These are phyloP conservation scores for Arothron firmamentum DNA, from an alignment of 2,113 vertebrate genomes.

Conservation along the genomic window DNA sequence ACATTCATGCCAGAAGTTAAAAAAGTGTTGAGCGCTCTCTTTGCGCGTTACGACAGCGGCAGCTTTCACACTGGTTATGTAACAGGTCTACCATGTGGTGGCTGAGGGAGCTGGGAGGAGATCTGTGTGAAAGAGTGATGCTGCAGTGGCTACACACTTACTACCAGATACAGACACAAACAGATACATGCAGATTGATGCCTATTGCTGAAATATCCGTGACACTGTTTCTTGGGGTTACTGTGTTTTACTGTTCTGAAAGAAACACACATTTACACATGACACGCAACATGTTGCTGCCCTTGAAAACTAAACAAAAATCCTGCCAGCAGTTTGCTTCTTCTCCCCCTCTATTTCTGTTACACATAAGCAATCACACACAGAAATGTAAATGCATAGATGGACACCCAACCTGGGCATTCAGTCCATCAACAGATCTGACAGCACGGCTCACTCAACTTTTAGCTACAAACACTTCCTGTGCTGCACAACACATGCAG, in stretches of 20 bases:
- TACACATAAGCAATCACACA: neutral
- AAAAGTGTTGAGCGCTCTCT: constrained; percentile 1
- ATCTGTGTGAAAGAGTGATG: constrained; percentile 25
- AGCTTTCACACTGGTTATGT: constrained; percentile 48
- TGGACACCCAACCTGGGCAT: neutral
- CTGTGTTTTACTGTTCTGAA: neutral
- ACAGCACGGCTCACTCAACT: constrained; percentile 17
- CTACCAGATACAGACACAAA: constrained; percentile 26
- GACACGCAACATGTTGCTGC: neutral
- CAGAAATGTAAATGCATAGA: neutral
- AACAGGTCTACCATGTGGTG: constrained; percentile 42
- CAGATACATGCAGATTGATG: constrained; percentile 5
- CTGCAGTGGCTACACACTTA: constrained; percentile 35
- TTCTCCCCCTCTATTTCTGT: neutral
- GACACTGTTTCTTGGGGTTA: neutral
- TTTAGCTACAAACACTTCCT: constrained; percentile 18
- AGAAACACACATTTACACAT: neutral
- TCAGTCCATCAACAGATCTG: constrained; percentile 11
- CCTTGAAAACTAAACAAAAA: neutral
- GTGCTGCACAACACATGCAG: constrained; percentile 26
- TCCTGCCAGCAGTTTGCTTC: neutral
- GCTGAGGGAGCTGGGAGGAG: constrained; percentile 18
- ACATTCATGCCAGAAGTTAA: constrained; percentile 1
- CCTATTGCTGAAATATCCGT: neutral
- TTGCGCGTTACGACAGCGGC: constrained; percentile 11